These are phyloP conservation scores for Liparis tanakae DNA, from an alignment of 2,797 vertebrate species.

Conservation along the genomic window DNA sequence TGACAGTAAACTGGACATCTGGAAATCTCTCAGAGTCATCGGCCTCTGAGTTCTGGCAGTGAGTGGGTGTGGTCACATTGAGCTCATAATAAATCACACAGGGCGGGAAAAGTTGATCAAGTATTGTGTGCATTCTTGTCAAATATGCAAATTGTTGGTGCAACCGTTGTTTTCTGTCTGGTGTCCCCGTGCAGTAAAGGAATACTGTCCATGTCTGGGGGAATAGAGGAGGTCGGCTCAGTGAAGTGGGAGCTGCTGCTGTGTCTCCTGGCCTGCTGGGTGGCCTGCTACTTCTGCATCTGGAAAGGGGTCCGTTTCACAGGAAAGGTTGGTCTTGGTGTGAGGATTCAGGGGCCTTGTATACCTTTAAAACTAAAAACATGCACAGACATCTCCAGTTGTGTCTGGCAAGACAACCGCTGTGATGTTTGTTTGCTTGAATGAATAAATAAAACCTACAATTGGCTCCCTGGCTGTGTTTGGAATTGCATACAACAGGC, in stretches of 20 bases:
- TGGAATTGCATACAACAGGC: too few relatives aligned
- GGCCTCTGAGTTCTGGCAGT: constrained; percentile 53
- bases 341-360: not conserved
- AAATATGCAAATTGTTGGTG: too few relatives aligned
- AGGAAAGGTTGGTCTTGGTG: constrained; percentile 53
- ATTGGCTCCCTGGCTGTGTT: too few relatives aligned
- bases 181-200: constrained; percentile 20
- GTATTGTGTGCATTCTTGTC: not conserved
- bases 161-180: not conserved
- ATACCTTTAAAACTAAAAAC: not conserved
- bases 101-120: not conserved
- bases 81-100: not conserved
- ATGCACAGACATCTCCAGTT: too few relatives aligned
- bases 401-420: too few relatives aligned
- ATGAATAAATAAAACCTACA: too few relatives aligned
- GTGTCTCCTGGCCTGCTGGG: constrained; percentile 64
- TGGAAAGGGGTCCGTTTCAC: constrained; percentile 72
- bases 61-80: constrained; percentile 7
- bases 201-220: constrained; percentile 54
- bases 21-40: constrained; percentile 41
- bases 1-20: constrained; percentile 23
- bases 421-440: too few relatives aligned
- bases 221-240: constrained; percentile 65
- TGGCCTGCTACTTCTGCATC: constrained; percentile 68
- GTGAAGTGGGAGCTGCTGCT: constrained; percentile 63